Base-by-base conservation (phyloP, 1,140 invertebrate genomes). In the Hycleus phaleratus region DNA sequence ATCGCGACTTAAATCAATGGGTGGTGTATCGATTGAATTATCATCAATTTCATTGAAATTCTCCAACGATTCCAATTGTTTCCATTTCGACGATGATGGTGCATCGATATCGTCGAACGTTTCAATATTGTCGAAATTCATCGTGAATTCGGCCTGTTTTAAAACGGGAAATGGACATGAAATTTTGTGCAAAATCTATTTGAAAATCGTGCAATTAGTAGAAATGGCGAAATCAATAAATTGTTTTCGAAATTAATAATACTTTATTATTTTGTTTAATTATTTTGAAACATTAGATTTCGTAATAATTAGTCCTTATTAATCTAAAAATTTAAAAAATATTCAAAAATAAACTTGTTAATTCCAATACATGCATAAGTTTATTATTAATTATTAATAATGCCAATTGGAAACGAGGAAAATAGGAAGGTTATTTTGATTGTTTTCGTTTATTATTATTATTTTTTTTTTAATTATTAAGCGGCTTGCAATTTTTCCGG, bases 401-500 rank as follows among this genome's bases (percentile, higher is more conserved):
- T 48, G 18, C 47, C 18, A 50, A 40, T 39, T 12, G 25, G 39
- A 47, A 38, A 50, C 18, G 32, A 12, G 26, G 42, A 55, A 12
- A 18, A 18, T 8, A 38, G 4, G 12, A 32, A 49, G 38, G 48
- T 38, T 39, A 49, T 39, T 32, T 40, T 10, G 47, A 9, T n/a
- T 49, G 18, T 50, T 50, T 32, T 12, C 7, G 38, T 32, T 25
- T n/a, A 11, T 50, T 50, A 50, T 38, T 50, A 38, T 18, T 26
- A 2, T 18, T 48, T 5, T 12, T 44, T 32, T 32, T 48, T 43
- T 45, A 59, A 26, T 46, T 43, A 40, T 56, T 56, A 67, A 54
- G 58, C 58, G 26, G 48, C 46, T 61, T 46, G 55, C 49, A 69
- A 52, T 59, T 71, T 69, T 65, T 67, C 63, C 18, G 68, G 66